Evolutionary conservation across 2,888 invertebrate genomes (phyloP), one percentile per base, ranked within the genome.

Genomic region (Tridacna crocea): DNA sequence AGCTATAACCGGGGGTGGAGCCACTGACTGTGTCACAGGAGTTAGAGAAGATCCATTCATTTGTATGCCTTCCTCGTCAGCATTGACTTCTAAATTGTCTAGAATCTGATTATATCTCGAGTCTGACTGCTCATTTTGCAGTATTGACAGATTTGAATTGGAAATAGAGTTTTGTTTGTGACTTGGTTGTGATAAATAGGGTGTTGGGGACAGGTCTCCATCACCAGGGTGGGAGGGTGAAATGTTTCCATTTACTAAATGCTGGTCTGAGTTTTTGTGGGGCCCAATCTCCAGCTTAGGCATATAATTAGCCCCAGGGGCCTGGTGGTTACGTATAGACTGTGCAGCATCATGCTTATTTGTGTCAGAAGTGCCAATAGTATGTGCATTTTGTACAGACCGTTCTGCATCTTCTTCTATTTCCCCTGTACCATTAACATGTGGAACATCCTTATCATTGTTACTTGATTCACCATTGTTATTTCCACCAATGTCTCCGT

Each of bases 331-430:
- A 47, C 24, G 15, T 51, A 70, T 15, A 51, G 48, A 19, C n/a
- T 46, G 70, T 51, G 70, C 51, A 51, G 22, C 51, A 22, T 22
- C 47, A 51, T 46, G 17, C 22, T 51, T 36, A 75, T 65, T 66
- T 70, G 68, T 74, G 65, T 55, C 61, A 75, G 48, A 22, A 46
- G 68, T 74, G 65, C 48, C 55, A 61, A 75, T 51, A 68, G 27
- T 66, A 51, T 68, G 68, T 36, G 61, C 13, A 46, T 27, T 19
- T 61, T 36, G 47, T 79, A 75, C 79, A 58, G 79, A 74, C 79
- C 75, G 74, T n/a, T 51, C 27, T 26, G n/a, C 60, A 13, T 47
- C 19, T 48, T 22, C 66, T 55, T n/a, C 55, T 55, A n/a, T 72
- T 51, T 61, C 72, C 26, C 60, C 36, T n/a, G 26, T 8, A 17